These are phyloP conservation scores for Andrena chrysosceles DNA, from an alignment of 2,888 invertebrate species.

Conservation along the genomic window DNA sequence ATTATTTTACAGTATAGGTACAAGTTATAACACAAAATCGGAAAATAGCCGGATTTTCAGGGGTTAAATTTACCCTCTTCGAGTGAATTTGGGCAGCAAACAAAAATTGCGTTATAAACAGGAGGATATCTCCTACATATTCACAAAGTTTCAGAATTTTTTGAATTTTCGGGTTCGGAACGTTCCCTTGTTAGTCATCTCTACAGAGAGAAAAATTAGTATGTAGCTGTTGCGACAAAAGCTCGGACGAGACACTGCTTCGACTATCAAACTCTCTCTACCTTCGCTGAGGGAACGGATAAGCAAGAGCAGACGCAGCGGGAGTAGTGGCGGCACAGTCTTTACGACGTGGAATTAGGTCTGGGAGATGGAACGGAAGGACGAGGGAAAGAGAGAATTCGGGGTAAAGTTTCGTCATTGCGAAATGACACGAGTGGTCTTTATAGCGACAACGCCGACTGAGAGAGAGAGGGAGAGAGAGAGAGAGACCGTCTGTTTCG, in stretches of 20 bases:
- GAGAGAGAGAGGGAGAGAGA: constrained; percentile 15
- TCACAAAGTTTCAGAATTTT: too few species aligned
- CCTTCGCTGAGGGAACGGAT: constrained; percentile 22
- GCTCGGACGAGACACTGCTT: constrained; percentile 65
- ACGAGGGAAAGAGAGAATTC: constrained; percentile 81
- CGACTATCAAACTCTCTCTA: constrained; percentile 77
- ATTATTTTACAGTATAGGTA: too few species aligned
- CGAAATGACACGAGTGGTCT: constrained; percentile 87
- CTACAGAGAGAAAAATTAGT: neutral
- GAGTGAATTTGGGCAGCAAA: too few species aligned
- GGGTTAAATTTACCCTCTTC: too few species aligned
- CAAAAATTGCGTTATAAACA: too few species aligned
- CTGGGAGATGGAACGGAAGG: constrained; percentile 45
- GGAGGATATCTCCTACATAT: too few species aligned
- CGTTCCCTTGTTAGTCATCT: too few species aligned
- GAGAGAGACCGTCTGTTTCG: constrained; percentile 51
- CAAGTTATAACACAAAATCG: too few species aligned
- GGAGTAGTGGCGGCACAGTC: neutral
- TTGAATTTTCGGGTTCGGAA: too few species aligned
- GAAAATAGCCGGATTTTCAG: too few species aligned
- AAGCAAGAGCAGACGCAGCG: constrained; percentile 32
- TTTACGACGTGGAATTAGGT: constrained; percentile 20
- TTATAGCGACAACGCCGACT: constrained; percentile 84
- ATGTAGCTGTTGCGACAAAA: constrained; percentile 46
- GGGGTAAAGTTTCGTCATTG: constrained; percentile 87